Evolutionary conservation across 2,797 vertebrate species (phyloP).

Genomic region (Acrossocheilus fasciatus): DNA sequence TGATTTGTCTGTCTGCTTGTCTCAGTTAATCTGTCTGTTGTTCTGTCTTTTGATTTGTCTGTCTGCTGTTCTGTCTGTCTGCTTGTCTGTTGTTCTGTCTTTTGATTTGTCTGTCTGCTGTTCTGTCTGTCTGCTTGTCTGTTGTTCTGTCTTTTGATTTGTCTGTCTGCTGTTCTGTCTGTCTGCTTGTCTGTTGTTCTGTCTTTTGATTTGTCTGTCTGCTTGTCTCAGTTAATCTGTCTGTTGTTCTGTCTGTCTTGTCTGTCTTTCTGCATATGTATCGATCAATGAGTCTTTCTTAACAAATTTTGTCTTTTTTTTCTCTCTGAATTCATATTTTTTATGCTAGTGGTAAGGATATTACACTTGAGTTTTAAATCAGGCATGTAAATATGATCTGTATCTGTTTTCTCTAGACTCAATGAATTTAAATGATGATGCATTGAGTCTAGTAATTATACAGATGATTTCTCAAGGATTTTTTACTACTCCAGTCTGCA

Average conservation of each 20-base stretch:
- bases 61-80: accelerated
- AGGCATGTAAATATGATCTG: background rate
- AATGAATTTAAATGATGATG: background rate
- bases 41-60: background rate
- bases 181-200: background rate
- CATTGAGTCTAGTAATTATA: slow-evolving; percentile 3
- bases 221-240: background rate
- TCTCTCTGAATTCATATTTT: background rate
- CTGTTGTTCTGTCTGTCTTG: background rate
- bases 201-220: background rate
- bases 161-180: background rate
- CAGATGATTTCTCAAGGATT: slow-evolving; percentile 31
- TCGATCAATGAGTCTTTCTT: background rate
- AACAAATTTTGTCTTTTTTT: background rate
- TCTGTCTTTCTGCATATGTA: background rate
- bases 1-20: too few relatives aligned
- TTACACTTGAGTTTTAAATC: slow-evolving; percentile 1
- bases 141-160: background rate
- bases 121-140: background rate
- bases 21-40: background rate
- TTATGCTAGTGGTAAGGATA: background rate
- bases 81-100: background rate
- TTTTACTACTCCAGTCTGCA: background rate
- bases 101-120: background rate
- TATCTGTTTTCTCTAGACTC: background rate